Base-by-base conservation (phyloP, 2,797 vertebrate genomes). In the Uromys caudimaculatus region DNA sequence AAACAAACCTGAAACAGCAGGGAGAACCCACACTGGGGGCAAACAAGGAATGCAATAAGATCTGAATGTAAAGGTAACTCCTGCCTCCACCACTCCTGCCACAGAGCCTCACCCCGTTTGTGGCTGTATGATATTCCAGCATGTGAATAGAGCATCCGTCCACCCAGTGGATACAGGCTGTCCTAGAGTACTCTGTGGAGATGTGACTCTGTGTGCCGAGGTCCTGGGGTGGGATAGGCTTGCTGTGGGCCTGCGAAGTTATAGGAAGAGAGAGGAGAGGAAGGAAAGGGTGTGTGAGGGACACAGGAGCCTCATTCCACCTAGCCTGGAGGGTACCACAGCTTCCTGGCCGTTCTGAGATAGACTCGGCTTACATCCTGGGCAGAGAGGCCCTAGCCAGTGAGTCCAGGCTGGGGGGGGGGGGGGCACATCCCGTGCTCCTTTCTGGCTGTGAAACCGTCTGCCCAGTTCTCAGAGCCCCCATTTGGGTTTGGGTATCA, bases 371-470 rank as follows among this genome's bases (percentile, higher is more conserved):
- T 58, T 76, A 50, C 6, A 7, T 16, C 21, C 10, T 35, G 29
- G 60, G 27, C 11, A 47, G 3, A 47, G 3, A 52, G 27, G 10
- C 8, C 1, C 27, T 12, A 23, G 19, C 12, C 4, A 0, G 21
- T 4, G n/a, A 41, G 41, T 9, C 35, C 16, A 10, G 1, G 21
- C 23, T 44, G 52, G 10, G 52, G 52, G 52, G 23, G 44, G 44
- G 44, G 44, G 38, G 1, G 1, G 16, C 56, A 8, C 0, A 0
- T 2, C 69, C 21, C 52, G 38, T 2, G 47, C 16, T 38, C 44
- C 27, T 38, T 38, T 24, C 29, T 23, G 19, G 0, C n/a, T 27
- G 12, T 38, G 79, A 82, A 60, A 17, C 38, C 19, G 6, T 24
- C 38, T 62, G 9, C 27, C 41, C 24, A 21, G 41, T 32, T 62